Evolutionary conservation across 2,888 invertebrate species (phyloP).

Genomic region (Steinernema scapterisci): DNA sequence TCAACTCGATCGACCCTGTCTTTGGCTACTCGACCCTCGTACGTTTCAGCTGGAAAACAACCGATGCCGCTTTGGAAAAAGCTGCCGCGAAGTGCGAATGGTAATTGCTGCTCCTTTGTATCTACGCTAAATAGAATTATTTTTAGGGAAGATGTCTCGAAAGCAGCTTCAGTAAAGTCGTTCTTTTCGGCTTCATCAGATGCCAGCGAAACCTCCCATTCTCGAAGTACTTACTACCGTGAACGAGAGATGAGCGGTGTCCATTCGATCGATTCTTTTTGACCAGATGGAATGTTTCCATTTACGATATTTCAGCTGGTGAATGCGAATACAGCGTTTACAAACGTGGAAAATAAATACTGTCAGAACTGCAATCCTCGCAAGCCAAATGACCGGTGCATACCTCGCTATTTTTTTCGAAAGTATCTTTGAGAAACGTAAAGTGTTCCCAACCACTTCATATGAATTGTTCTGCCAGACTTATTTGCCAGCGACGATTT

Average conservation of each 20-base stretch:
- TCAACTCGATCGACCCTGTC: conserved; percentile 80
- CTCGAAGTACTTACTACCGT: conserved; percentile 12
- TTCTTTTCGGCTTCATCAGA: not conserved
- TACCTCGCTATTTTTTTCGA: no score
- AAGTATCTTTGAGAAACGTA: no score
- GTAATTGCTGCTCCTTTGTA: conserved; percentile 51
- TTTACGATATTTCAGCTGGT: no score
- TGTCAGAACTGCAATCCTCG: no score
- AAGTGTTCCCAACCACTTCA: no score
- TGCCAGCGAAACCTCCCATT: not conserved
- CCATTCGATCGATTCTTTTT: not conserved
- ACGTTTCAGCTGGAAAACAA: conserved; percentile 96
- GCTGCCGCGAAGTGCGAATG: conserved; percentile 72
- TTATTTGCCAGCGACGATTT: no score
- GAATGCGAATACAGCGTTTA: no score
- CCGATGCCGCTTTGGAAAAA: conserved; percentile 79
- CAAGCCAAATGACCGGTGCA: no score
- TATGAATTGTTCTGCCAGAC: no score
- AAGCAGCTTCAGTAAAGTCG: not conserved
- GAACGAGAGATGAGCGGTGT: conserved; percentile 10
- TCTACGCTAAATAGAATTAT: not conserved
- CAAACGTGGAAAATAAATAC: no score
- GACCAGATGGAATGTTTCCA: not conserved
- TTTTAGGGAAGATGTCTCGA: conserved; percentile 23
- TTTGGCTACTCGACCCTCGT: conserved; percentile 94